Evolutionary conservation across 2,113 vertebrate species (phyloP).

Genomic region (Chloropsis cyanopogon): DNA sequence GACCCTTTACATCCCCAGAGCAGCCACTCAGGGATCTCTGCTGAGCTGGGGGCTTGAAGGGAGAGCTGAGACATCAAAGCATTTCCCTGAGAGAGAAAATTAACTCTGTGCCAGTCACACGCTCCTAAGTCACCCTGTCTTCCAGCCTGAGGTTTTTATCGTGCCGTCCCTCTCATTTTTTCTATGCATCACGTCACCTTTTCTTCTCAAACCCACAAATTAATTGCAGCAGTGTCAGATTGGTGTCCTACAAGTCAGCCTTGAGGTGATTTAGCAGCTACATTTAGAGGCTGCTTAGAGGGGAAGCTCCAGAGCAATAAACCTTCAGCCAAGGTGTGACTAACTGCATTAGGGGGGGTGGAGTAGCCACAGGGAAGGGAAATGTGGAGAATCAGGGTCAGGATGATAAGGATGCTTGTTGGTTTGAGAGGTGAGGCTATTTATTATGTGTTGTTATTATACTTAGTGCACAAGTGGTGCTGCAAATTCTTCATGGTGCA

Average conservation of each 20-base stretch:
- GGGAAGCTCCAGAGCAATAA: neutral
- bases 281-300: neutral
- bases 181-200: fast-evolving
- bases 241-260: neutral
- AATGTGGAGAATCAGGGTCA: neutral
- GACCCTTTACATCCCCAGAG: fast-evolving
- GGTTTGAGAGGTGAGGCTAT: neutral
- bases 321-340: neutral
- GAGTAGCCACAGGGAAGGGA: neutral
- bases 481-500: neutral
- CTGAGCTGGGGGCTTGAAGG: neutral
- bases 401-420: neutral
- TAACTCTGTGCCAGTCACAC: neutral
- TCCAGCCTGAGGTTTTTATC: neutral
- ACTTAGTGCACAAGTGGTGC: neutral
- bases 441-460: neutral
- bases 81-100: neutral
- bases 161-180: neutral
- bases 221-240: neutral
- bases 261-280: neutral
- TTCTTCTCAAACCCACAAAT: neutral
- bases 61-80: neutral
- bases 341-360: neutral
- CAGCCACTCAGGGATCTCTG: neutral
- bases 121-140: neutral